phyloP scores from a whole-genome alignment of 2,888 invertebrate genomes.

The Rapana venosa region DNA sequence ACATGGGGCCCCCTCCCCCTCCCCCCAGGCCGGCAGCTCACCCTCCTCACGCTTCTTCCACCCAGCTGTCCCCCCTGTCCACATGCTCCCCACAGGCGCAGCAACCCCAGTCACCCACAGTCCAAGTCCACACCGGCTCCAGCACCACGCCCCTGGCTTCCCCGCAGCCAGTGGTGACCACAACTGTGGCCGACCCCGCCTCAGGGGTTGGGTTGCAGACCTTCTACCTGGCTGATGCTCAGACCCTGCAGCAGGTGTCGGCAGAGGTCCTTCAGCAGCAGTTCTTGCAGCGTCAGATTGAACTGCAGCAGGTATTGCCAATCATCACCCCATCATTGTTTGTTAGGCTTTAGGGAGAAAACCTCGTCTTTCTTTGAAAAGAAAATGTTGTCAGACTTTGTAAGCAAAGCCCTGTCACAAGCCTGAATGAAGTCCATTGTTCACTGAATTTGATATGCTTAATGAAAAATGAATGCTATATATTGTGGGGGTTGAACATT shows the following conservation, averaged over 20 bases:
- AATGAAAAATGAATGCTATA: no score
- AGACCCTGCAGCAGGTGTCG: slow-evolving; percentile 45
- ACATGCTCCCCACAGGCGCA: slow-evolving; percentile 39
- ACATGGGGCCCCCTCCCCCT: slow-evolving; percentile 48
- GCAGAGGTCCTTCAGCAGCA: slow-evolving; percentile 44
- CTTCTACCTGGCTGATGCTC: slow-evolving; percentile 31
- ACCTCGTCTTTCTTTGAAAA: no score
- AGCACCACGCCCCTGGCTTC: slow-evolving; percentile 29
- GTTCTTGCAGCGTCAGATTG: slow-evolving; percentile 49
- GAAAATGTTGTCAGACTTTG: no score
- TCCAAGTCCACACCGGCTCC: not conserved
- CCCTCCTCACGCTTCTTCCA: slow-evolving; percentile 43
- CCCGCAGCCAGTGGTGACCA: slow-evolving; percentile 33
- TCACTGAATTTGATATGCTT: no score
- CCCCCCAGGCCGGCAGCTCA: slow-evolving; percentile 45
- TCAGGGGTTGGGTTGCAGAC: slow-evolving; percentile 1
- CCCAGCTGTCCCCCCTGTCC: slow-evolving; percentile 33
- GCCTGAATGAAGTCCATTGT: no score
- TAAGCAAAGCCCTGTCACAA: no score
- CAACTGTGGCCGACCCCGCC: slow-evolving; percentile 8
- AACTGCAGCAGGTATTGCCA: slow-evolving; percentile 49
- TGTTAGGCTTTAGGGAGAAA: no score
- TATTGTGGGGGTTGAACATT: no score
- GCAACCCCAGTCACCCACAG: slow-evolving; percentile 41
- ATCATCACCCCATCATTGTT: not conserved